A percentile compares a stretch with the other conserved stretches of the same genome.
Evolutionary conservation across 2,113 vertebrate species (phyloP).

Genomic region (rat (Rattus norvegicus)): DNA sequence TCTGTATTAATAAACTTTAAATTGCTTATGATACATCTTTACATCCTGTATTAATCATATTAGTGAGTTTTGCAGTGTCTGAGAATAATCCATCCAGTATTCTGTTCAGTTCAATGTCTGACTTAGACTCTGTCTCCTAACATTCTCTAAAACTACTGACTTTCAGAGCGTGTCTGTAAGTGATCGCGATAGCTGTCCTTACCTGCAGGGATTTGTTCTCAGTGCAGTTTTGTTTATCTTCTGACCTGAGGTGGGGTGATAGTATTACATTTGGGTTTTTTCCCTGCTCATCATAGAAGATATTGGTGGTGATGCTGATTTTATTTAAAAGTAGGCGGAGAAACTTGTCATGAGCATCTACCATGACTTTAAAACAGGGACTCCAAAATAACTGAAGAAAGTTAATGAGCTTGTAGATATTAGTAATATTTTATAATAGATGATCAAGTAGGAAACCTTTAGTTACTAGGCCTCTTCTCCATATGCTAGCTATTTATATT

Average conservation of each 20-base stretch:
- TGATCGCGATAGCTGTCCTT: background rate
- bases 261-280: conserved; percentile 6
- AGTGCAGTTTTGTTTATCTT: background rate
- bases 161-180: conserved; percentile 28
- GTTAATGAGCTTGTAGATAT: conserved; percentile 37
- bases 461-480: conserved; percentile 8
- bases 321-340: background rate
- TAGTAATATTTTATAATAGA: conserved; percentile 39
- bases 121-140: background rate
- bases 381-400: conserved; percentile 50
- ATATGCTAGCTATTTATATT: conserved; percentile 51
- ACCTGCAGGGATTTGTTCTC: conserved; percentile 7
- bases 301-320: conserved; percentile 15
- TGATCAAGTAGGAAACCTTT: background rate
- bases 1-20: conserved; percentile 29
- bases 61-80: conserved; percentile 52
- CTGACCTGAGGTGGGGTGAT: conserved; percentile 8
- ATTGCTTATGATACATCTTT: conserved; percentile 32
- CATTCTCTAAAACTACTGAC: conserved; percentile 15
- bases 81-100: conserved; percentile 3
- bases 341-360: conserved; percentile 4
- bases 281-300: conserved; percentile 7
- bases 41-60: background rate
- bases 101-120: background rate
- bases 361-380: background rate